These are phyloP conservation scores for Alca torda DNA, from an alignment of 2,797 vertebrate species.

Conservation along the genomic window DNA sequence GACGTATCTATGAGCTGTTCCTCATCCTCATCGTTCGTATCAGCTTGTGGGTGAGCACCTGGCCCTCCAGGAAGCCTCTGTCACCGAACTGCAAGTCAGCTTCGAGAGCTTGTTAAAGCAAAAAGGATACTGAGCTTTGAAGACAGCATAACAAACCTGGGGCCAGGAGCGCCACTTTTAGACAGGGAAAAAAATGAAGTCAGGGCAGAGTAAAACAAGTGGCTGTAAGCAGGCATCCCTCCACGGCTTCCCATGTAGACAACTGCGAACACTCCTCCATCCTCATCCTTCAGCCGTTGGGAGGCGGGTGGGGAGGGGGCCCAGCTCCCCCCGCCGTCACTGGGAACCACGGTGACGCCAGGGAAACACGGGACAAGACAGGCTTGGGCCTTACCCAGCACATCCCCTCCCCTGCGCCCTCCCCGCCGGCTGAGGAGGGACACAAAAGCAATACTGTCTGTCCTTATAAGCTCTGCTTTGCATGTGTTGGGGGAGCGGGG, in stretches of 20 bases:
- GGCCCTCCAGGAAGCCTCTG: not conserved
- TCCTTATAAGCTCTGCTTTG: slow-evolving; percentile 63
- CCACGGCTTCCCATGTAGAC: not conserved
- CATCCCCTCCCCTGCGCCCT: not conserved
- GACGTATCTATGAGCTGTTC: not conserved
- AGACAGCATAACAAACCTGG: not conserved
- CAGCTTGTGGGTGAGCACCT: not conserved
- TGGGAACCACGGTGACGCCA: accelerated
- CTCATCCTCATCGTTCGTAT: not conserved
- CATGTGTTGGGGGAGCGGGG: slow-evolving; percentile 57
- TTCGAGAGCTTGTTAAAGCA: not conserved
- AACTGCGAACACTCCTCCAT: not conserved
- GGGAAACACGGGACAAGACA: not conserved
- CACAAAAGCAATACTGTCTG: slow-evolving; percentile 66
- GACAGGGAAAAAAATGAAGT: not conserved
- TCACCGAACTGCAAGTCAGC: not conserved
- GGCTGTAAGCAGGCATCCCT: not conserved
- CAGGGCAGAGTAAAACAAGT: not conserved
- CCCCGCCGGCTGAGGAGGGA: slow-evolving; percentile 13
- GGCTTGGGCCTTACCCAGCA: not conserved
- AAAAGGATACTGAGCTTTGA: slow-evolving; percentile 15
- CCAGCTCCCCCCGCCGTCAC: not conserved
- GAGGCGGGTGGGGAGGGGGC: not conserved
- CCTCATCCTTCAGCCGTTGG: not conserved
- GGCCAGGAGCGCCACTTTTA: not conserved